phyloP scores from a whole-genome alignment of 2,113 vertebrate genomes.

The Ptilonorhynchus violaceus region DNA sequence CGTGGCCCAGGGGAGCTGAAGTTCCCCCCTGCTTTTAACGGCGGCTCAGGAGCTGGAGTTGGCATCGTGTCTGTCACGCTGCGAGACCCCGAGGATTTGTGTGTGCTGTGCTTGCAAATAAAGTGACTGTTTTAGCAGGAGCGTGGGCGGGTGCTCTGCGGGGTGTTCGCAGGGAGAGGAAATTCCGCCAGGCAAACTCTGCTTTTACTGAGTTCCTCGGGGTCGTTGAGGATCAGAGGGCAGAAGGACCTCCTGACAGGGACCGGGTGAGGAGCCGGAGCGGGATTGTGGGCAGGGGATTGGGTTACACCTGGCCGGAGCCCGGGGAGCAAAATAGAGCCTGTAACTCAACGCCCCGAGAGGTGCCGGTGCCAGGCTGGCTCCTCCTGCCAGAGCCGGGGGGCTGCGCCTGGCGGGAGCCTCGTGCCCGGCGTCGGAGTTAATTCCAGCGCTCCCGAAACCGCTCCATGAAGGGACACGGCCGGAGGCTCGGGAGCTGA shows the following conservation, averaged over 20 bases:
- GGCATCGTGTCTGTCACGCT: not conserved
- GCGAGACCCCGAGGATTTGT: not conserved
- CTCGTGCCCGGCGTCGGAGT: fast-evolving
- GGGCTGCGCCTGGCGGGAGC: not conserved
- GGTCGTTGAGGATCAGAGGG: not conserved
- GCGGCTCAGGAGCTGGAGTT: not conserved
- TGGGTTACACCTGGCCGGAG: not conserved
- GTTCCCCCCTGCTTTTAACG: not conserved
- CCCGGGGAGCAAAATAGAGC: not conserved
- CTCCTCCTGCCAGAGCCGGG: not conserved
- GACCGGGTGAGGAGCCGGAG: not conserved
- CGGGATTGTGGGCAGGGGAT: not conserved
- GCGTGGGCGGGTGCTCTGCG: not conserved
- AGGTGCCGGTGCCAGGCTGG: not conserved
- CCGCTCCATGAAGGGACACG: not conserved
- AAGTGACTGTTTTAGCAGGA: not conserved
- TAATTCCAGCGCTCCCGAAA: not conserved
- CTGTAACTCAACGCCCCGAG: not conserved
- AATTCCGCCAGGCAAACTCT: not conserved
- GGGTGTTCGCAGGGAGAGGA: not conserved
- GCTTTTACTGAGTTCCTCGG: not conserved
- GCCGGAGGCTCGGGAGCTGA: not conserved
- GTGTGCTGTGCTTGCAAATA: not conserved
- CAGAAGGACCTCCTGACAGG: not conserved
- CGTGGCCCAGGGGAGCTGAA: fast-evolving